Evolutionary conservation across 2,113 vertebrate genomes (phyloP), one percentile per base, ranked within the genome.

Genomic region (Motacilla alba): DNA sequence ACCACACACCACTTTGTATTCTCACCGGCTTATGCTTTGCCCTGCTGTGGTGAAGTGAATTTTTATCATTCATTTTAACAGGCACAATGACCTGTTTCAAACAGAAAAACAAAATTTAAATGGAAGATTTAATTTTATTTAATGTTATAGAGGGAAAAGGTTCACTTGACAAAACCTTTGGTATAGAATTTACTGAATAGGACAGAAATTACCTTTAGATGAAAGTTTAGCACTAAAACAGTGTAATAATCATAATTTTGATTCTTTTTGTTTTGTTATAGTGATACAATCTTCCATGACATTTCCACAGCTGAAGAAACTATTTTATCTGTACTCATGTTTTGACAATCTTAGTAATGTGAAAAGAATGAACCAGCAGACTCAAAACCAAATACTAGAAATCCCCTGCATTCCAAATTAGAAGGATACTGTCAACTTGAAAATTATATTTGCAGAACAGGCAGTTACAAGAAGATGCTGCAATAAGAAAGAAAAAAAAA

Each of bases 331-430:
- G 33, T 73, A 84, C 58, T 75, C 68, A 37, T 89, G 78, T 81
- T 91, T 96, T 94, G 87, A 87, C 62, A 58, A 37, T 84, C 94
- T 89, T 82, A 87, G 81, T 89, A 93, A 96, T 4, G 12, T 39
- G 63, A 95, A 95, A 93, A 87, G 84, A 95, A 97, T 96, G 83
- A 96, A 89, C 9, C 15, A 85, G 66, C 31, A 49, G 47, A 84
- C 58, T 96, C 74, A 94, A 89, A 96, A 17, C 81, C 41, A 91
- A 89, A 93, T 64, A 95, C 6, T 23, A 96, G 91, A 96, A 96
- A 95, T 93, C 95, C 91, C 93, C 81, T 68, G 46, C 73, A 91
- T 83, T 95, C 74, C 89, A 91, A 62, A 82, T 84, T 46, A 79
- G 58, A 82, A 83, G 70, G 50, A 85, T 69, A 73, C 24, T 33